Base-by-base conservation (phyloP, 2,113 vertebrate species). In the Strix aluco region DNA sequence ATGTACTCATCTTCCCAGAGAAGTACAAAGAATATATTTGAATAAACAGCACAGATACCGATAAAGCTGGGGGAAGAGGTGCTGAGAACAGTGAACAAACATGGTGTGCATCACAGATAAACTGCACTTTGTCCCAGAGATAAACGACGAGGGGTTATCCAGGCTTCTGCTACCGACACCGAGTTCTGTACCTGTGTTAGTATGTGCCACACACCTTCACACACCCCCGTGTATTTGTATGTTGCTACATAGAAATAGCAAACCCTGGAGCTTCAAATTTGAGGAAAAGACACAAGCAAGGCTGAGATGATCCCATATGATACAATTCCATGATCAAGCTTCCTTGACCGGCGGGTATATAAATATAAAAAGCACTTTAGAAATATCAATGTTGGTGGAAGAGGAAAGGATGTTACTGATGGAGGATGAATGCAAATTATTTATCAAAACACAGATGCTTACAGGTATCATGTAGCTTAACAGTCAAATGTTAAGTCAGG, bases 111-210 rank as follows among this genome's bases (percentile, higher is more conserved):
- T 8, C 63, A 4, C 15, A 7, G 57, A 34, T 13, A 21, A 71
- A 34, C 36, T 10, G 36, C 36, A 38, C 32, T 57, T 65, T n/a
- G 52, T 18, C 79, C 65, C 17, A 8, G 29, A 46, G 36, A 38
- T 13, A 12, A 52, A 58, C 4, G 1, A 23, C 2, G 8, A 34
- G 58, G 78, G 51, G 46, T 59, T 27, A 59, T 9, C 52, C 21
- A 18, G 65, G 72, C 51, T 52, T 30, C 5, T 36, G 20, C 44
- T 65, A 15, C 38, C 0, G 13, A 15, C 83, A 20, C 62, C 58
- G 5, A 12, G 40, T 11, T 46, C 7, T 25, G 5, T 4, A 4
- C 1, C 11, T 4, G 5, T 1, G 2, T 17, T 15, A 9, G 2
- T 1, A 15, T 0, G 11, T 3, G 8, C 25, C 5, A 1, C 8